phyloP scores from a whole-genome alignment of 2,797 vertebrate species.

The Esox masquinongy region DNA sequence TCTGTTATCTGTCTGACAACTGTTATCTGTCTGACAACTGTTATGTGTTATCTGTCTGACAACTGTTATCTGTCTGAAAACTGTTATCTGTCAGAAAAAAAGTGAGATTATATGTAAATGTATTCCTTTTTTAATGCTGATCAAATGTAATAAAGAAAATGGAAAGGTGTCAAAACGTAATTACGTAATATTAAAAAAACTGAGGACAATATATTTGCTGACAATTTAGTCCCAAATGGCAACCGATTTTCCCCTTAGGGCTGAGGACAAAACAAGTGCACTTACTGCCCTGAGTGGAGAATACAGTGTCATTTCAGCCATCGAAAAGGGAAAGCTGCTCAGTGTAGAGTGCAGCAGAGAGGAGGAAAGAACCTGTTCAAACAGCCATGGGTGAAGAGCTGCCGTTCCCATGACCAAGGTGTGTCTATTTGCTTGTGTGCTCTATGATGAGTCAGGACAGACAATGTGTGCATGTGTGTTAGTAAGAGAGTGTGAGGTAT shows the following conservation, averaged over 20 bases:
- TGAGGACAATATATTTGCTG: too few species aligned
- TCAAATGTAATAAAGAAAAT: too few species aligned
- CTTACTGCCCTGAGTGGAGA: not conserved
- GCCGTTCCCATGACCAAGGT: constrained; percentile 73
- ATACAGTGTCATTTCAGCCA: constrained; percentile 31
- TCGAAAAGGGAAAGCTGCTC: constrained; percentile 42
- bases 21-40: too few species aligned
- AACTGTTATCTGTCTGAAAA: too few species aligned
- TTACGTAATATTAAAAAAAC: too few species aligned
- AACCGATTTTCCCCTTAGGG: not conserved
- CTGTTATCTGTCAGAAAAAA: too few species aligned
- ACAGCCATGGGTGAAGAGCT: constrained; percentile 69
- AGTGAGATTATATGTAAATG: too few species aligned
- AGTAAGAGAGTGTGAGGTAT: constrained; percentile 56
- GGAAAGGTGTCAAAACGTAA: too few species aligned
- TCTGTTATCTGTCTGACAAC: too few species aligned
- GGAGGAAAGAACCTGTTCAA: constrained; percentile 71
- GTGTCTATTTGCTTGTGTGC: constrained; percentile 63
- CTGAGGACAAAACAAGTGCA: not conserved
- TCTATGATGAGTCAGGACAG: constrained; percentile 71
- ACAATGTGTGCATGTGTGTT: constrained; percentile 56
- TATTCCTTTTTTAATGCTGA: too few species aligned
- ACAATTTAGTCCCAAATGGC: not conserved
- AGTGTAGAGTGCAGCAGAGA: constrained; percentile 25
- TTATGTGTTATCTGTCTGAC: too few species aligned